Base-by-base conservation (phyloP, 2,113 vertebrate genomes). In the Cricetomys ansorgei region DNA sequence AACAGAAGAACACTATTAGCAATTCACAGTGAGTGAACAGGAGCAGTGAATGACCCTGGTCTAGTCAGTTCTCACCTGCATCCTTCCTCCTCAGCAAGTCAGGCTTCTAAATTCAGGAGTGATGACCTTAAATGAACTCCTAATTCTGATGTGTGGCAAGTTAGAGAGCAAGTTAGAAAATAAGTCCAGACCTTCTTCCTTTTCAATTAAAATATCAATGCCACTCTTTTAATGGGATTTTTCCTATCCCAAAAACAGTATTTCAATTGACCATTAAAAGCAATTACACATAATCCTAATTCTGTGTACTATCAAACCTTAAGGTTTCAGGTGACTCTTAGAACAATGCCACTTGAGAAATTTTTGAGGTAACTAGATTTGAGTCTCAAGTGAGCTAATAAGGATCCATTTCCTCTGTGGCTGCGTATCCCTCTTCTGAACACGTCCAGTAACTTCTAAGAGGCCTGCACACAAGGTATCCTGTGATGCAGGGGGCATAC, bases 381-480 rank as follows among this genome's bases (percentile, higher is more conserved):
- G 76, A 91, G 50, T 96, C 94, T 97, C 84, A 62, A 86, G n/a
- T 87, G 86, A 96, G 59, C 67, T 80, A 91, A 89, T 91, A 70
- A 92, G 76, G 62, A 73, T 50, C 45, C 57, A 86, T 43, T 85
- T 88, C 72, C n/a, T 84, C 48, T 65, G 40, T 57, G 40, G 65
- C 55, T 48, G 48, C 94, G 80, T 50, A 88, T 57, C 43, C 77
- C n/a, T 55, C 25, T 84, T 96, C 53, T 88, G 80, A 77, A 73
- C 76, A 29, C 15, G 16, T 53, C 57, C 50, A 29, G 43, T 77
- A 43, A 21, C 75, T 12, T 50, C 84, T 25, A 31, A 87, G 64
- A 93, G 29, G 31, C 23, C 89, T 84, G 81, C 17, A n/a, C n/a
- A n/a, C n/a, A n/a, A n/a, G n/a, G n/a, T n/a, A n/a, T n/a, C n/a